Evolutionary conservation across 2,113 vertebrate genomes (phyloP).

Genomic region (Etheostoma spectabile): DNA sequence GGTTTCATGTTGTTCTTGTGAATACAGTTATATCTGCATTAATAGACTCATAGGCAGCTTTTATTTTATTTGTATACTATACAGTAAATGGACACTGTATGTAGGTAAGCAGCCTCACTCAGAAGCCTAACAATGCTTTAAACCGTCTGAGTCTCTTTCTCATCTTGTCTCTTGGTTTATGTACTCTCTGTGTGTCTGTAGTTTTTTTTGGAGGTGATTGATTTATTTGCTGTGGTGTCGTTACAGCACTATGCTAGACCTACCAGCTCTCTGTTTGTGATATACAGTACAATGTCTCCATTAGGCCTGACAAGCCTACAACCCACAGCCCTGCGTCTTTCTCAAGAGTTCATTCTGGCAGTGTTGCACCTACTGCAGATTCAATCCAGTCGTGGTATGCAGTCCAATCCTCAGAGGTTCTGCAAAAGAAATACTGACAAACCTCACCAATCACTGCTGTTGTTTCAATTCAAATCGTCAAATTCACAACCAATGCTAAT

Average conservation of each 20-base stretch:
- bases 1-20: slow-evolving; percentile 23
- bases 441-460: background rate
- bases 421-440: background rate
- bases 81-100: slow-evolving; percentile 11
- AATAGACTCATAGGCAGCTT: background rate
- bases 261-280: slow-evolving; percentile 44
- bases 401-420: background rate
- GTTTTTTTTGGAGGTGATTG: slow-evolving; percentile 59
- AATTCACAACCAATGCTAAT: background rate
- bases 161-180: slow-evolving; percentile 45
- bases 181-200: slow-evolving; percentile 47
- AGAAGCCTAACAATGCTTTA: slow-evolving; percentile 12
- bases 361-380: background rate
- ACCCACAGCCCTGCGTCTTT: slow-evolving; percentile 10
- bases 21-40: background rate
- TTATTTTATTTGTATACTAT: background rate
- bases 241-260: slow-evolving; percentile 49
- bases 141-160: slow-evolving; percentile 30
- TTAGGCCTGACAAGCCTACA: slow-evolving; percentile 37
- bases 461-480: background rate
- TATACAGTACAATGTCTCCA: slow-evolving; percentile 52
- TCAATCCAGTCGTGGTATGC: no score
- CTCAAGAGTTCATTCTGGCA: background rate
- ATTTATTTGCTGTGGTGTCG: slow-evolving; percentile 67
- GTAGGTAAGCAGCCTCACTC: slow-evolving; percentile 33